Conservation (phyloP, 2,797 vertebrate species). For the Chelonia mydas region DNA sequence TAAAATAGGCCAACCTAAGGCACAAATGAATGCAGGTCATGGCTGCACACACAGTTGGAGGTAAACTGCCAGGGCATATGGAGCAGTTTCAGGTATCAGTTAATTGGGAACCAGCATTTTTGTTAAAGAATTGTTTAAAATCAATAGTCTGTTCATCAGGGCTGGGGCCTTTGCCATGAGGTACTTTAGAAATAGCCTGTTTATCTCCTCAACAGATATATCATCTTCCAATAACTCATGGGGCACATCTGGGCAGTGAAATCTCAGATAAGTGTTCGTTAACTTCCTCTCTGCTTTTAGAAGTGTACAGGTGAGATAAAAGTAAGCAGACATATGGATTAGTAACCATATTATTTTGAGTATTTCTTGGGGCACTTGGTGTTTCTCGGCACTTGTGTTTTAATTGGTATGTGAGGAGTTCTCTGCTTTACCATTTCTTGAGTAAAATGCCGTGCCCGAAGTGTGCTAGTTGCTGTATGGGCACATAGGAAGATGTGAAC, state of each 20-base stretch:
- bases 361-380: constrained; percentile 28
- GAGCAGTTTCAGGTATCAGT: neutral
- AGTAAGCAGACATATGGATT: constrained; percentile 61
- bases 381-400: constrained; percentile 45
- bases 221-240: constrained; percentile 13
- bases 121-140: neutral
- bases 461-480: constrained; percentile 34
- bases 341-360: constrained; percentile 40
- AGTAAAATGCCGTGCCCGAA: constrained; percentile 41
- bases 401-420: constrained; percentile 65
- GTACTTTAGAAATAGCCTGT: neutral
- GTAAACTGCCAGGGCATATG: neutral
- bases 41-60: fast-evolving
- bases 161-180: too few species aligned
- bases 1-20: neutral
- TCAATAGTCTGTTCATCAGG: too few species aligned
- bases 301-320: constrained; percentile 63
- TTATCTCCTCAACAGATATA: neutral
- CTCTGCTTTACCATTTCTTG: constrained; percentile 65
- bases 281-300: constrained; percentile 48
- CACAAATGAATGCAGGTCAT: fast-evolving
- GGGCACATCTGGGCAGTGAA: neutral
- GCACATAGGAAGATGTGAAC: neutral
- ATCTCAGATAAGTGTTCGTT: constrained; percentile 24
- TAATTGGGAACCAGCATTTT: neutral